Evolutionary conservation across 2,797 vertebrate genomes (phyloP).

Genomic region (Silurus aristotelis): DNA sequence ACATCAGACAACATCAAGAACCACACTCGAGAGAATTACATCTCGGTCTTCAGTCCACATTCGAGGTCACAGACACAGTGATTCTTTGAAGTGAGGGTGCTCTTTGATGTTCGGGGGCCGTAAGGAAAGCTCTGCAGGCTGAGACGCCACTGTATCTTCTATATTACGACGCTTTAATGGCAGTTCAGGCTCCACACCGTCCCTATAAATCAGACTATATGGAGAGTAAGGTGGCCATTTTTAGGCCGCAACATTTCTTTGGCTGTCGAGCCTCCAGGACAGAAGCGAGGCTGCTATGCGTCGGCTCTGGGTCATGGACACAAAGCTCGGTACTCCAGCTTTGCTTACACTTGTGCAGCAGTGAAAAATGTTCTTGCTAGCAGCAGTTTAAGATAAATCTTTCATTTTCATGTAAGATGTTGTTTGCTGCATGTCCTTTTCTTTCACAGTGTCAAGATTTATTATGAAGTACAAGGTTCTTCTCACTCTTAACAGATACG

Average conservation of each 20-base stretch:
- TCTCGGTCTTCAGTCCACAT: neutral
- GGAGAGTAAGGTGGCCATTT: neutral
- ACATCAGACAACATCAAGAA: neutral
- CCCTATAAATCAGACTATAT: slow-evolving; percentile 8
- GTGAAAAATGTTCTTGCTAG: slow-evolving; percentile 17
- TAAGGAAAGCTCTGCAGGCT: neutral
- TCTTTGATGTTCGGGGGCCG: slow-evolving; percentile 32
- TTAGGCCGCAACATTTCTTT: neutral
- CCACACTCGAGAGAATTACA: slow-evolving; percentile 7
- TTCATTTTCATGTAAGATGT: slow-evolving; percentile 6
- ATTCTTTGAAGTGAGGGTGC: slow-evolving; percentile 24
- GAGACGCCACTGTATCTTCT: slow-evolving; percentile 15
- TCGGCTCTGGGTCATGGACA: neutral
- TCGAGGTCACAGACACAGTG: slow-evolving; percentile 4
- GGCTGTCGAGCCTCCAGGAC: neutral
- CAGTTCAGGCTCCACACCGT: neutral
- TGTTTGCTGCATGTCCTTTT: slow-evolving; percentile 1
- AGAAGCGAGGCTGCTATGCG: neutral
- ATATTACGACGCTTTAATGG: slow-evolving; percentile 35
- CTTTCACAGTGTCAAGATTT: slow-evolving; percentile 3
- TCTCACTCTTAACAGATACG: slow-evolving; percentile 17
- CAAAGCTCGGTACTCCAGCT: neutral
- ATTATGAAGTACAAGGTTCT: slow-evolving; percentile 25
- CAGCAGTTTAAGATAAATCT: neutral
- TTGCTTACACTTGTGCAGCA: neutral